Evolutionary conservation across 2,888 invertebrate species (phyloP).

Genomic region (Drosophila prostipennis): DNA sequence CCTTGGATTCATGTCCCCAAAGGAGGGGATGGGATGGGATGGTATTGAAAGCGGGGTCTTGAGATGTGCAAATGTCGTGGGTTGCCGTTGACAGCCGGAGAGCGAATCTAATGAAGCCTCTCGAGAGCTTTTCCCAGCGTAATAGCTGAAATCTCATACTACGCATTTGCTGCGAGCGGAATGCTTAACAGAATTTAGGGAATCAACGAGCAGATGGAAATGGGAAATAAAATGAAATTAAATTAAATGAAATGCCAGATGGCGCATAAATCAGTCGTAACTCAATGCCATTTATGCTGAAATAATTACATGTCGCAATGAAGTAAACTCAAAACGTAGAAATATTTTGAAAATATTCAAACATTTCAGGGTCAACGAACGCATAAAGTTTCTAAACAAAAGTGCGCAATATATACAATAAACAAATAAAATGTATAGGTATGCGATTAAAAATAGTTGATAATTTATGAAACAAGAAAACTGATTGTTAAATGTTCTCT

Average conservation of each 20-base stretch:
- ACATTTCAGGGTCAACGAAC: slow-evolving; percentile 15
- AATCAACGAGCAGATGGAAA: slow-evolving; percentile 13
- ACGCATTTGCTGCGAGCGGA: slow-evolving; percentile 18
- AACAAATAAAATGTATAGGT: neutral
- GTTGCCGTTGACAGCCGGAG: slow-evolving; percentile 44
- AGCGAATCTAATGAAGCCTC: slow-evolving; percentile 67
- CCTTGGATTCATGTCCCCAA: slow-evolving; percentile 26
- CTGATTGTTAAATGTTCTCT: too few species aligned
- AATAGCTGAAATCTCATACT: slow-evolving; percentile 30
- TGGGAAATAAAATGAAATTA: neutral
- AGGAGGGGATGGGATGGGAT: neutral
- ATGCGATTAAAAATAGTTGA: neutral
- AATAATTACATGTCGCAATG: slow-evolving; percentile 15
- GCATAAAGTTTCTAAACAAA: slow-evolving; percentile 2
- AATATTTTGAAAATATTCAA: neutral
- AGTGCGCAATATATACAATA: slow-evolving; percentile 7
- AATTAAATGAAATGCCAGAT: slow-evolving; percentile 17
- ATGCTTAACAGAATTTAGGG: slow-evolving; percentile 23
- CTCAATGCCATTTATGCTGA: neutral
- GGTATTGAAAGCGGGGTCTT: neutral
- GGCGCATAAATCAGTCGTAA: slow-evolving; percentile 15
- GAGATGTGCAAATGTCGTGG: slow-evolving; percentile 14
- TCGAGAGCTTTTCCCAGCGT: slow-evolving; percentile 38
- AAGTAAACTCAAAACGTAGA: slow-evolving; percentile 9
- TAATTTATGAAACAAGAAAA: neutral